Evolutionary conservation across 2,113 vertebrate species (phyloP), one percentile per base, ranked within the genome.

Genomic region (Dolichallabes microphthalmus): DNA sequence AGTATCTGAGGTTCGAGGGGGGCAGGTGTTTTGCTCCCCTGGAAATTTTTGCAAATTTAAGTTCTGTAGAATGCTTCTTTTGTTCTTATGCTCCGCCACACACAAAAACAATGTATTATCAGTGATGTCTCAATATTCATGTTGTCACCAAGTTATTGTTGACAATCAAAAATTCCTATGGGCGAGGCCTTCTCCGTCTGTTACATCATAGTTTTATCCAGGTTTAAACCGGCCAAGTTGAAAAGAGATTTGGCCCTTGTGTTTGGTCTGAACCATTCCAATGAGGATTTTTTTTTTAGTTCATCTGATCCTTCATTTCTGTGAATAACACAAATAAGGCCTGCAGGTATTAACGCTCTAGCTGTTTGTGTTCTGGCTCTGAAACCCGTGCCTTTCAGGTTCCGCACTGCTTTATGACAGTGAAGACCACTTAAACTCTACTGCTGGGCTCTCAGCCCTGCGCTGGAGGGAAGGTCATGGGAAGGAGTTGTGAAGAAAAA

Each of bases 301-400:
- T 20, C 12, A 69, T 55, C 25, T 64, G 2, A 1, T 52, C 22
- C 52, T 71, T 19, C 27, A 30, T 82, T 50, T 52, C 64, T 30
- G 3, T 63, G 8, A 11, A 82, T 30, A 25, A 71, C 64, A 71
- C 63, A 30, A 69, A 12, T 27, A 60, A 61, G 63, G 69, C 63
- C 57, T 61, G 58, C 25, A 82, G 20, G 55, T 78, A 71, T 60
- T 71, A 77, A 77, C 79, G 52, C 80, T 52, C 22, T 69, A 60
- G 19, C 45, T 77, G 52, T 39, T 30, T 13, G 50, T 74, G 45
- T 74, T 80, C 53, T 30, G 55, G 57, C 30, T 61, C n/a, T 78
- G 78, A 73, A 81, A 82, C 9, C 27, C 68, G 64, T 76, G 64
- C 32, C 58, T 84, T 76, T 73, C 19, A 71, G 73, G 79, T 71